Evolutionary conservation across 1,140 invertebrate genomes (phyloP), one percentile per base, ranked within the genome.

Genomic region (Nasonia vitripennis): DNA sequence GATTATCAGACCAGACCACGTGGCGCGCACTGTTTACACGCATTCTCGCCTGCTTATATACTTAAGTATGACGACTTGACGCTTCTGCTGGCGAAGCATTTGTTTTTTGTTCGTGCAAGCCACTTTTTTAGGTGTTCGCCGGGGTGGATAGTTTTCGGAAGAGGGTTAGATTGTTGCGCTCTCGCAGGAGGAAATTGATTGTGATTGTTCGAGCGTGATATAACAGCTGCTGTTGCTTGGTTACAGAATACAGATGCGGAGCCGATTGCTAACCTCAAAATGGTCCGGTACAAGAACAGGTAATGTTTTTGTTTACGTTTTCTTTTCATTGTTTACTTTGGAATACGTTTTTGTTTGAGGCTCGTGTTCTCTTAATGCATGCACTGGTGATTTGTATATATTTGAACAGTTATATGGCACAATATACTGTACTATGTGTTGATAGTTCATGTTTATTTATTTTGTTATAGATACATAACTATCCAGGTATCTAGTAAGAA

Each of bases 201-300:
- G 55, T n/a, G 55, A 62, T 62, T 62, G 17, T 62, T 62, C 20
- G 55, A 20, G 6, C 55, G 51, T 55, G 41, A 45, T 55, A 62
- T 20, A n/a, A 62, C 5, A 62, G 51, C 51, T 20, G 51, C 51
- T 20, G 77, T 78, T 31, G 77, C 77, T 55, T 51, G 48, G 77
- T 62, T 78, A 78, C 77, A 14, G 51, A 51, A 34, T 78, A 78
- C 77, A 14, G 51, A 51, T 78, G 34, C n/a, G 45, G 11, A 80
- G 37, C 48, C 55, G 23, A 51, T n/a, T 37, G 34, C 14, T 88
- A 89, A 90, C 87, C 88, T 85, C 83, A 90, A 88, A 79, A 96
- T 96, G 95, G 95, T 96, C 48, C 94, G 95, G 20, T 95, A 95
- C 87, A 96, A 96, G 91, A 95, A 96, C 89, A 95, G 95, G 95